Percentiles rank a stretch among this genome's conserved stretches.
Evolutionary conservation across 2,888 invertebrate genomes (phyloP).

Genomic region (Hydrotaea cyrtoneurina): DNA sequence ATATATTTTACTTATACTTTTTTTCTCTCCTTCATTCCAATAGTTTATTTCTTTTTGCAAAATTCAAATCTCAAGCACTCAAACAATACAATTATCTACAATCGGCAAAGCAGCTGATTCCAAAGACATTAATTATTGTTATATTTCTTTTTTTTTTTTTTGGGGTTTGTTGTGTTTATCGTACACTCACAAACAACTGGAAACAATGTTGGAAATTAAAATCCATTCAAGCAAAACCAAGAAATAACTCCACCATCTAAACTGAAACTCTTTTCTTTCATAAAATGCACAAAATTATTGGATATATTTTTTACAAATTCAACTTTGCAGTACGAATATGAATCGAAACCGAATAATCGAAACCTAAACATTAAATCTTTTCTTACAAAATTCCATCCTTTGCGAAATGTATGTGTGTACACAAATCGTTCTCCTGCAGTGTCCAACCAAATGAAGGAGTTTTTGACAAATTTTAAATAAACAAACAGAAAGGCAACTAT

Average conservation of each 20-base stretch:
- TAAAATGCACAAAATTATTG: constrained; percentile 67
- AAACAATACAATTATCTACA: constrained; percentile 6
- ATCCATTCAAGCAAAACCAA: neutral
- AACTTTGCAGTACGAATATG: neutral
- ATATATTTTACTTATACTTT: constrained; percentile 31
- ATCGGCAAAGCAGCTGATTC: constrained; percentile 61
- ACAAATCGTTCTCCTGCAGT: too few species aligned
- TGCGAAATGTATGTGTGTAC: too few species aligned
- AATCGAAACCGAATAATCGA: neutral
- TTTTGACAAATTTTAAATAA: neutral
- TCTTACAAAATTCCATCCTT: too few species aligned
- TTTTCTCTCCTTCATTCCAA: constrained; percentile 13
- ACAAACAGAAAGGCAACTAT: constrained; percentile 4
- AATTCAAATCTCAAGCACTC: constrained; percentile 11
- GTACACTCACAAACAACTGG: neutral
- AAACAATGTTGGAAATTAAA: constrained; percentile 1
- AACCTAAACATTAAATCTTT: too few species aligned
- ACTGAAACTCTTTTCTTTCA: constrained; percentile 31
- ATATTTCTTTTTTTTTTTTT: constrained; percentile 33
- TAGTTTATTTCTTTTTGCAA: constrained; percentile 28
- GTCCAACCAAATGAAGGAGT: neutral
- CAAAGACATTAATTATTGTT: neutral
- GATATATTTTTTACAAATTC: neutral
- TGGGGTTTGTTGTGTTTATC: too few species aligned
- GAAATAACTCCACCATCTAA: constrained; percentile 13